A percentile compares a stretch with the other conserved stretches of the same genome.
Conservation (phyloP, 2,797 vertebrate genomes). For the Siniperca undulata region DNA sequence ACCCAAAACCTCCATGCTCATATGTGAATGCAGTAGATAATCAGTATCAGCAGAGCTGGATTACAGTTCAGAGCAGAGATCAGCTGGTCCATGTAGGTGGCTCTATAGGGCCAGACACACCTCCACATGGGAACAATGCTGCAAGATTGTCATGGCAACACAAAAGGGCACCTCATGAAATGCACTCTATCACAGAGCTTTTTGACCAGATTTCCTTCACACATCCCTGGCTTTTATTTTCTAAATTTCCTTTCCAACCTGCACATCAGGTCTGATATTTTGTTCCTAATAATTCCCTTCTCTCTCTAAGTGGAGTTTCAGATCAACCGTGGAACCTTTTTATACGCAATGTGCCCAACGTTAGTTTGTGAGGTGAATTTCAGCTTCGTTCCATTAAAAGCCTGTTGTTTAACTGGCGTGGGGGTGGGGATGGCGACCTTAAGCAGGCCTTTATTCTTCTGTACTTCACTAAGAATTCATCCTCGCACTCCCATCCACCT, state of each 20-base stretch:
- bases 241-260: background rate
- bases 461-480: slow-evolving; percentile 57
- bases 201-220: slow-evolving; percentile 33
- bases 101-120: slow-evolving; percentile 72
- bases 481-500: slow-evolving; percentile 54
- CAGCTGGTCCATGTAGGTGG: slow-evolving; percentile 57
- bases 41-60: slow-evolving; percentile 16
- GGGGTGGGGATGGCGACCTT: slow-evolving; percentile 69
- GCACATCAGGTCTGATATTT: background rate
- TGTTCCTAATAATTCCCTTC: background rate
- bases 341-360: background rate
- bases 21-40: background rate
- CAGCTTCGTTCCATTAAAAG: slow-evolving; percentile 52
- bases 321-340: background rate
- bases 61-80: slow-evolving; percentile 44
- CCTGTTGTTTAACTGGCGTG: slow-evolving; percentile 53
- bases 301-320: slow-evolving; percentile 22
- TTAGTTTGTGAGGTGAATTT: slow-evolving; percentile 21
- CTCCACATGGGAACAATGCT: slow-evolving; percentile 69
- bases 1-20: background rate
- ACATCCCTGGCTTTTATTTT: background rate
- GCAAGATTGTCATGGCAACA: slow-evolving; percentile 82
- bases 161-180: slow-evolving; percentile 63
- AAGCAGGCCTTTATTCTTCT: slow-evolving; percentile 59
- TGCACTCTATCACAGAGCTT: slow-evolving; percentile 17